These are phyloP conservation scores for Zoanthus sociatus DNA, from an alignment of 92 coral and sea anemone species.

Conservation along the genomic window DNA sequence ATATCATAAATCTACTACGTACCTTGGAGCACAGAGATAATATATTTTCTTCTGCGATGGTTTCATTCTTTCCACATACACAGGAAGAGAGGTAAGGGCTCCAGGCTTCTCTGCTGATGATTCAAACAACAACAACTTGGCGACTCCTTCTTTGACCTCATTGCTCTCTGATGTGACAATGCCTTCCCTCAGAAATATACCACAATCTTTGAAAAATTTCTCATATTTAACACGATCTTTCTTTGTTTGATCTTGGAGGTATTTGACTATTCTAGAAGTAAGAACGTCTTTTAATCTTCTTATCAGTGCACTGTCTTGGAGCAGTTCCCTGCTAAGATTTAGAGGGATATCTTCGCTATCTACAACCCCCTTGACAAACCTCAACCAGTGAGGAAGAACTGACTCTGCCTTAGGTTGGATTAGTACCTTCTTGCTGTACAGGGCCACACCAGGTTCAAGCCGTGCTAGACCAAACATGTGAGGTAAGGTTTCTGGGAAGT, in stretches of 20 bases:
- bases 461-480: constrained; percentile 84
- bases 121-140: constrained; percentile 90
- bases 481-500: constrained; percentile 93
- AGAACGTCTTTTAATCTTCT: constrained; percentile 86
- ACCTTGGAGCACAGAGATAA: constrained; percentile 98
- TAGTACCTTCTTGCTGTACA: constrained; percentile 92
- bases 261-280: constrained; percentile 84
- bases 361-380: constrained; percentile 97
- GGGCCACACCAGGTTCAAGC: constrained; percentile 83
- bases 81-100: constrained; percentile 77
- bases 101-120: constrained; percentile 93
- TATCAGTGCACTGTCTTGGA: constrained; percentile 96
- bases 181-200: constrained; percentile 90
- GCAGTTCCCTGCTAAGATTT: constrained; percentile 92
- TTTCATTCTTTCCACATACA: constrained; percentile 88
- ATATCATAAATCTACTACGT: background rate
- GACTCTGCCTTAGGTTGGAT: constrained; percentile 89
- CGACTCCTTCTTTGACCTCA: constrained; percentile 84
- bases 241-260: constrained; percentile 85
- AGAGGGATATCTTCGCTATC: constrained; percentile 99
- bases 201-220: constrained; percentile 90
- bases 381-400: constrained; percentile 90
- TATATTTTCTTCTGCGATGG: constrained; percentile 88
- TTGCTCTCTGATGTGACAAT: constrained; percentile 86
- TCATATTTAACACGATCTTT: constrained; percentile 96